phyloP scores from a whole-genome alignment of 2,888 invertebrate species.

The Lasioglossum marginatum region DNA sequence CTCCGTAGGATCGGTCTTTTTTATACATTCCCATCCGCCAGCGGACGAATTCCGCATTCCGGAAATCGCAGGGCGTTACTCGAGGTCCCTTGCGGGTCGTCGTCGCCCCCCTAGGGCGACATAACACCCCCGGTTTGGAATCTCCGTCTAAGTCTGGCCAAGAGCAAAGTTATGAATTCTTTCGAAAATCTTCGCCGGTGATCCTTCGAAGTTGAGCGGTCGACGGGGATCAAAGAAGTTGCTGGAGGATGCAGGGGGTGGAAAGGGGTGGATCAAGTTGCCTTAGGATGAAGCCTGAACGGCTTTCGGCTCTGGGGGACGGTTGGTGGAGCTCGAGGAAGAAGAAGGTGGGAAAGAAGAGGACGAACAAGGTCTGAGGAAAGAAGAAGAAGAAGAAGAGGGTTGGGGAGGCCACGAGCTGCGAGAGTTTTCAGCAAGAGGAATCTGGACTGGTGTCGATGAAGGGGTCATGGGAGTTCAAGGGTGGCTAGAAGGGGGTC shows the following conservation, averaged over 20 bases:
- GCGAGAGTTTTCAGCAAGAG: slow-evolving; percentile 38
- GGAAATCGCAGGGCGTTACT: slow-evolving; percentile 57
- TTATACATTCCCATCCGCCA: slow-evolving; percentile 20
- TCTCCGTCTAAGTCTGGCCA: slow-evolving; percentile 67
- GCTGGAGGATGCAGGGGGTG: slow-evolving; percentile 64
- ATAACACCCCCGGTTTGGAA: slow-evolving; percentile 62
- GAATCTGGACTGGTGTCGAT: slow-evolving; percentile 15
- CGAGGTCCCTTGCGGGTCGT: slow-evolving; percentile 40
- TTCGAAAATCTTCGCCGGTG: slow-evolving; percentile 77
- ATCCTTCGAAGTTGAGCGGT: slow-evolving; percentile 78
- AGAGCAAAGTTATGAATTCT: slow-evolving; percentile 82
- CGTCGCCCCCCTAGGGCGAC: slow-evolving; percentile 52
- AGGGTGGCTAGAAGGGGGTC: background rate
- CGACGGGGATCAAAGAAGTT: slow-evolving; percentile 79
- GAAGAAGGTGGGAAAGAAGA: background rate
- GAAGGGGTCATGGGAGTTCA: background rate
- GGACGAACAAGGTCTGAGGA: background rate
- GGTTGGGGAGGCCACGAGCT: slow-evolving; percentile 12
- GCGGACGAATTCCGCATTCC: slow-evolving; percentile 47
- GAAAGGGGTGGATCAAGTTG: slow-evolving; percentile 82
- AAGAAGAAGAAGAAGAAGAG: slow-evolving; percentile 31
- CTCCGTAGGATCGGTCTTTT: slow-evolving; percentile 14
- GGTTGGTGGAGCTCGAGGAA: slow-evolving; percentile 34
- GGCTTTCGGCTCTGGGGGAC: slow-evolving; percentile 61
- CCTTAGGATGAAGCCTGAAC: slow-evolving; percentile 78